phyloP scores from a whole-genome alignment of 2,113 vertebrate species.

The Fulmarus glacialis region DNA sequence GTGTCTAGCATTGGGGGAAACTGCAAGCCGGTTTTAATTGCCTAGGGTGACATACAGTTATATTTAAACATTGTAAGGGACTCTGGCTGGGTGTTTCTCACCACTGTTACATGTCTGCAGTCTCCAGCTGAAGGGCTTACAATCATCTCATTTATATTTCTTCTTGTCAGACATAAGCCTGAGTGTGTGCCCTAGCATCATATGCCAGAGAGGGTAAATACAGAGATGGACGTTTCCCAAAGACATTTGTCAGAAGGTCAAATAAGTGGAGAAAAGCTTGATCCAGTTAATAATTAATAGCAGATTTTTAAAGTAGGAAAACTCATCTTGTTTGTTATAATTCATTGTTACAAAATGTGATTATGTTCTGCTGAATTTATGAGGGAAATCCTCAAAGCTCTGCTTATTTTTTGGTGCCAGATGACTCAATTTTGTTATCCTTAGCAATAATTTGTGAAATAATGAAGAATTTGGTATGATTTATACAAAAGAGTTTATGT shows the following conservation, averaged over 20 bases:
- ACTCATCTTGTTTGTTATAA: not conserved
- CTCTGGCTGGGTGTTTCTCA: not conserved
- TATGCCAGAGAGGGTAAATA: not conserved
- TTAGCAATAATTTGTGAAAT: not conserved
- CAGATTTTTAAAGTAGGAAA: not conserved
- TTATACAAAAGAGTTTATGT: not conserved
- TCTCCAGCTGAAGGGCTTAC: not conserved
- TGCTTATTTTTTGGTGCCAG: conserved; percentile 14
- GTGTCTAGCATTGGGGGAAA: not conserved
- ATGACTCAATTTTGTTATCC: not conserved
- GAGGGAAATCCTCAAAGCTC: not conserved
- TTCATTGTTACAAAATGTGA: not conserved
- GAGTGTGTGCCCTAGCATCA: not conserved
- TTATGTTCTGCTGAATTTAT: conserved; percentile 1
- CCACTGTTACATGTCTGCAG: not conserved
- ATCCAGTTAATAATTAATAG: conserved; percentile 16
- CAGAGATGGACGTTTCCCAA: not conserved
- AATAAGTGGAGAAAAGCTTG: not conserved
- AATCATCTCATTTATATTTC: not conserved
- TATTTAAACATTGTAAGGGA: not conserved
- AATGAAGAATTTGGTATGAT: not conserved
- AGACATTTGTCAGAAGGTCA: not conserved
- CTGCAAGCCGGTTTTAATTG: not conserved
- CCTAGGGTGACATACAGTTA: not conserved
- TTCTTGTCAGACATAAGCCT: not conserved